Base-by-base conservation (phyloP, 2,113 vertebrate species). In the Peromyscus polionotus region DNA sequence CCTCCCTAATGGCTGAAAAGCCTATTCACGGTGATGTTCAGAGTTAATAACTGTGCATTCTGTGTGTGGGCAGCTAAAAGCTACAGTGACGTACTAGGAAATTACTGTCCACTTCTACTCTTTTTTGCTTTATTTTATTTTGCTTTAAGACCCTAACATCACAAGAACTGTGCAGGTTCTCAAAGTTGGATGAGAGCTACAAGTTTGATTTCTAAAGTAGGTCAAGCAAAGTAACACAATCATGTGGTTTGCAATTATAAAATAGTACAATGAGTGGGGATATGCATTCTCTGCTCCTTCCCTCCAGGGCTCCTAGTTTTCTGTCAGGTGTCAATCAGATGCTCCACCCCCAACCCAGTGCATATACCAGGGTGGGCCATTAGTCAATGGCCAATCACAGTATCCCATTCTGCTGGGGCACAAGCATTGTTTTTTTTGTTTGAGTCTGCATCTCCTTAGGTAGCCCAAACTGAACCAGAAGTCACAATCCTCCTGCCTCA, bases 291-390 rank as follows among this genome's bases (percentile, higher is more conserved):
- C 91, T 54, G 57, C 36, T 36, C 22, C 45, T 59, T 70, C 31
- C n/a, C 88, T 84, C 72, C 54, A 31, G 19, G 24, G n/a, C 10
- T 63, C 63, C 24, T 6, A 51, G 36, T 33, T 31, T n/a, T 20
- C 12, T 11, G 4, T 67, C 72, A 9, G 4, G 7, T 28, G 70
- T 42, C 81, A 84, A 3, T 91, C 63, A 68, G 10, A 54, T n/a
- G 31, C 63, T 67, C 84, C 0, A 31, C 10, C 3, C n/a, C 42
- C 17, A 24, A 28, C 42, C 59, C 45, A 80, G 10, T 33, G 20
- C 4, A 0, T 1, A 12, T 3, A 14, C 11, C 2, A 19, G 54
- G 63, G 16, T 0, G 1, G 51, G 12, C 88, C 16, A 0, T 42
- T 48, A 63, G 26, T 65, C 91, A 72, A 31, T 24, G 33, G 39